Percentiles rank a stretch among this genome's conserved stretches.
Conservation (phyloP, 2,888 invertebrate genomes). For the Darwinula stevensoni region DNA sequence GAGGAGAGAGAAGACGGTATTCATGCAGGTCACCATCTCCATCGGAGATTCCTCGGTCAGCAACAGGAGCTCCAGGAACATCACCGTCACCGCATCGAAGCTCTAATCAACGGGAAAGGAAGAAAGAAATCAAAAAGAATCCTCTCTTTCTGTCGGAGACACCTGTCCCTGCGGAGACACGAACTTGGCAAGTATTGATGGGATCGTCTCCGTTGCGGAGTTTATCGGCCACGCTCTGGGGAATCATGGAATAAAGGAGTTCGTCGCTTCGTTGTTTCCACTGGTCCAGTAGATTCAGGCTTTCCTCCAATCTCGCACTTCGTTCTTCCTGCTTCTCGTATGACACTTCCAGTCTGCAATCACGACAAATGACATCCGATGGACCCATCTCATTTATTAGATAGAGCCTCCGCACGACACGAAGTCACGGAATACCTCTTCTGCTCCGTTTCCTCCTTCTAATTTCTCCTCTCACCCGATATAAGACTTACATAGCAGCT, state of each 20-base stretch:
- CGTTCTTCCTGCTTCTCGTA: constrained; percentile 53
- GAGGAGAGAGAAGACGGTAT: constrained; percentile 53
- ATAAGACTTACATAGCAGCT: too few species aligned
- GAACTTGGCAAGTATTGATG: constrained; percentile 47
- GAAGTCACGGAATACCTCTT: too few species aligned
- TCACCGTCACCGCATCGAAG: background rate
- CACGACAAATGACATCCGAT: too few species aligned
- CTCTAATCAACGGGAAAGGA: background rate
- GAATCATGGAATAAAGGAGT: constrained; percentile 70
- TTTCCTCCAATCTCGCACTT: constrained; percentile 43
- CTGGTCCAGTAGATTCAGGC: constrained; percentile 39
- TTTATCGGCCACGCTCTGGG: constrained; percentile 48
- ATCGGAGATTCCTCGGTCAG: constrained; percentile 20
- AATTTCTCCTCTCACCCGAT: too few species aligned
- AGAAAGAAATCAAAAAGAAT: background rate
- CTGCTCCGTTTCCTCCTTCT: too few species aligned
- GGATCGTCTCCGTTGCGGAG: constrained; percentile 42
- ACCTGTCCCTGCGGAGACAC: too few species aligned
- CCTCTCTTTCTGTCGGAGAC: background rate
- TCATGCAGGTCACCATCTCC: constrained; percentile 56
- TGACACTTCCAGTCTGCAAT: constrained; percentile 35
- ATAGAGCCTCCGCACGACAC: too few species aligned
- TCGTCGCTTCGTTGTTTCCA: constrained; percentile 65
- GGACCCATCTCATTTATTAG: too few species aligned
- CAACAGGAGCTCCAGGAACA: background rate